Evolutionary conservation across 1,140 invertebrate species (phyloP).

Genomic region (Trichoplusia ni): DNA sequence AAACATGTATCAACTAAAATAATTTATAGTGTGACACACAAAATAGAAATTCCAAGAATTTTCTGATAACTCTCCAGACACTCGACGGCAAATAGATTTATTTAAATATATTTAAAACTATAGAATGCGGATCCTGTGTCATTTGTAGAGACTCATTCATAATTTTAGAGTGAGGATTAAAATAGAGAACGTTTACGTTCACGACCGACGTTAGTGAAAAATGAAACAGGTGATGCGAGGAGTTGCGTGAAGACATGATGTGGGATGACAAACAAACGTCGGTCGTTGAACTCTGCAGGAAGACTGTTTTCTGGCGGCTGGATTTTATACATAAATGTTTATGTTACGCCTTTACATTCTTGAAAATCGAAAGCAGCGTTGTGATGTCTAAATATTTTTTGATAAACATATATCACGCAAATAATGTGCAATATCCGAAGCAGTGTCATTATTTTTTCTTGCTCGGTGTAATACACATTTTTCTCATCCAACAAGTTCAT

Average conservation of each 20-base stretch:
- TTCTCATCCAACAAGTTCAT: slow-evolving; percentile 46
- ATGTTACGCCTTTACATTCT: slow-evolving; percentile 27
- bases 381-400: background rate
- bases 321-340: slow-evolving; percentile 36
- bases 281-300: slow-evolving; percentile 63
- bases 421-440: background rate
- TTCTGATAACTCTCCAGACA: slow-evolving; percentile 15
- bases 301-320: slow-evolving; percentile 39
- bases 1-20: too few relatives aligned
- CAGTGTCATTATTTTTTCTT: slow-evolving; percentile 3
- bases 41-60: slow-evolving; percentile 5
- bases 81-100: slow-evolving; percentile 21
- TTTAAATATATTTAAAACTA: slow-evolving; percentile 32
- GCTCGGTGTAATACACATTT: slow-evolving; percentile 19
- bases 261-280: slow-evolving; percentile 54
- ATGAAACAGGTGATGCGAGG: slow-evolving; percentile 63
- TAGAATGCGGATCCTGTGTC: slow-evolving; percentile 38
- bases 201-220: slow-evolving; percentile 59
- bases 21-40: background rate
- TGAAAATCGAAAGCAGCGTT: background rate
- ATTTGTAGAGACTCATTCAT: slow-evolving; percentile 60
- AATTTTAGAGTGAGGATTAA: slow-evolving; percentile 51
- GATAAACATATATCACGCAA: slow-evolving; percentile 1
- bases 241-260: slow-evolving; percentile 50
- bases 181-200: slow-evolving; percentile 59